phyloP scores from a whole-genome alignment of 2,797 vertebrate genomes.

The Gymnoscopelus braueri region DNA sequence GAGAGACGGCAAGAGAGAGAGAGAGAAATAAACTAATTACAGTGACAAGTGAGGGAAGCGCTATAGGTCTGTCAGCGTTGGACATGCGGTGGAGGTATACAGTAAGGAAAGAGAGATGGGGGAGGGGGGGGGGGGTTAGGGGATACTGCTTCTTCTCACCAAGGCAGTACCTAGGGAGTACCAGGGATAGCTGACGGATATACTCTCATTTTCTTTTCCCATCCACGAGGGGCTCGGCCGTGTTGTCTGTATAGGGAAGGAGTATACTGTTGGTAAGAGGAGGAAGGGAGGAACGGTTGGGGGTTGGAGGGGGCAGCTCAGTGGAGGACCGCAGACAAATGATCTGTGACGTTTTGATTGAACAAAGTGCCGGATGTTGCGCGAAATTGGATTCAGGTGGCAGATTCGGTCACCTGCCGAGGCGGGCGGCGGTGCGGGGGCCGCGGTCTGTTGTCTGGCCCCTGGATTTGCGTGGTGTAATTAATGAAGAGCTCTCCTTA shows the following conservation, averaged over 20 bases:
- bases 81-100: no score
- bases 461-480: constrained; percentile 58
- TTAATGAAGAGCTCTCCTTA: constrained; percentile 73
- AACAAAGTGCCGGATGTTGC: constrained; percentile 62
- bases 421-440: constrained; percentile 22
- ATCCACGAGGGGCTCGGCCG: constrained; percentile 48
- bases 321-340: constrained; percentile 68
- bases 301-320: constrained; percentile 27
- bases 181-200: constrained; percentile 78
- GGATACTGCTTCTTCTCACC: constrained; percentile 61
- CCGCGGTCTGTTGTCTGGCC: constrained; percentile 33
- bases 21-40: constrained; percentile 80
- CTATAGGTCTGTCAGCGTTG: constrained; percentile 53
- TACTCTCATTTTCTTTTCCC: constrained; percentile 77
- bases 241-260: constrained; percentile 25
- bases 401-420: constrained; percentile 61
- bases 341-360: constrained; percentile 74
- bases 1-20: no score
- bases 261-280: no score
- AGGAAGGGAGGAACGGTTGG: neutral
- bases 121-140: constrained; percentile 24
- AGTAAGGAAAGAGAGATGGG: neutral
- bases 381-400: constrained; percentile 79
- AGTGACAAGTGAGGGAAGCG: constrained; percentile 73
- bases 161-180: constrained; percentile 67